A percentile compares a stretch with the other conserved stretches of the same genome.
These are phyloP conservation scores for Marasmarcha lunaedactyla DNA, from an alignment of 2,888 invertebrate species.

Conservation along the genomic window DNA sequence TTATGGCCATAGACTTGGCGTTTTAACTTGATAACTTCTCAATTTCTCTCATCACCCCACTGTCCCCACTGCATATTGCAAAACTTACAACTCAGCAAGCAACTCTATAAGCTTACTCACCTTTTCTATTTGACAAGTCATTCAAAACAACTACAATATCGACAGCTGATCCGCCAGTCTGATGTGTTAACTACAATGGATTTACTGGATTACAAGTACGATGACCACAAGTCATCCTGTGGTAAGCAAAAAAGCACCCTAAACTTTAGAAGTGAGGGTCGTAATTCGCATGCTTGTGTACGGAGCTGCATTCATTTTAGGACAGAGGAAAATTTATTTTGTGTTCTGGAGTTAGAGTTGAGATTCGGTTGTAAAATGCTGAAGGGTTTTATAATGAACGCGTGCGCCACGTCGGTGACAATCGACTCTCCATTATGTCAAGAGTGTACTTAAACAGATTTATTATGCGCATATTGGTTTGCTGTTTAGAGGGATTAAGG, in stretches of 20 bases:
- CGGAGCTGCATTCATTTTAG: too few species aligned
- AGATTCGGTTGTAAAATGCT: not conserved
- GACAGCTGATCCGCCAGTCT: conserved; percentile 40
- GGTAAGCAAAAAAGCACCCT: not conserved
- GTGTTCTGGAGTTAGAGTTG: not conserved
- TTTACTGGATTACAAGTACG: conserved; percentile 32
- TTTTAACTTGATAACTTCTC: too few species aligned
- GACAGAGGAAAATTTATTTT: too few species aligned
- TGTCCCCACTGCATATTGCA: too few species aligned
- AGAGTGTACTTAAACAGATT: conserved; percentile 39
- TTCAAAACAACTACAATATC: not conserved
- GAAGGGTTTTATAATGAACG: conserved; percentile 14
- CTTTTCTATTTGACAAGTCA: not conserved
- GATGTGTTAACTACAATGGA: conserved; percentile 39
- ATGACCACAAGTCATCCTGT: not conserved
- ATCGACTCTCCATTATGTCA: conserved; percentile 53
- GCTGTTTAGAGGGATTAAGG: conserved; percentile 26
- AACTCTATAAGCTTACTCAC: not conserved
- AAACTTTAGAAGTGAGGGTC: too few species aligned
- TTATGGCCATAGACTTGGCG: too few species aligned
- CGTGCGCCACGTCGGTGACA: conserved; percentile 31
- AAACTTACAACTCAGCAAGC: too few species aligned
- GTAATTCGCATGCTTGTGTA: too few species aligned
- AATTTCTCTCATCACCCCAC: too few species aligned
- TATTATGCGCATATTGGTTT: conserved; percentile 55